A percentile compares a stretch with the other conserved stretches of the same genome.
These are phyloP conservation scores for Apamea sordens DNA, from an alignment of 2,888 invertebrate species.

Conservation along the genomic window DNA sequence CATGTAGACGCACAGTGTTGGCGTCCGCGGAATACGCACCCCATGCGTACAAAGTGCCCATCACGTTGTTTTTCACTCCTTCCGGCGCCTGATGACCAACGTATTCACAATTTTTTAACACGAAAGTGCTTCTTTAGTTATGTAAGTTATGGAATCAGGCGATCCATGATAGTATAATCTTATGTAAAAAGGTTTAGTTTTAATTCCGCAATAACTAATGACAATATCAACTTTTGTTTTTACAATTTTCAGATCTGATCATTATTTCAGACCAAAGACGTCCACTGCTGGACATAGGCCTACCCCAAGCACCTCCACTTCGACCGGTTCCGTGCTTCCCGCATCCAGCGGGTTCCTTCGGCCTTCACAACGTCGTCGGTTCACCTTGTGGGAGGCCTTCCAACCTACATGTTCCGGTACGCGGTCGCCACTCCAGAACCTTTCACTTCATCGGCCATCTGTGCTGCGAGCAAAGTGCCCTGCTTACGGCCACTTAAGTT, in stretches of 20 bases:
- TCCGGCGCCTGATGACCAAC: constrained; percentile 92
- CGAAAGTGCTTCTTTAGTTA: neutral
- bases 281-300: neutral
- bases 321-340: neutral
- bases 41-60: constrained; percentile 94
- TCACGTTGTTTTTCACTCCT: constrained; percentile 92
- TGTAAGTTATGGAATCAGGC: neutral
- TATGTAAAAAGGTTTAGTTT: neutral
- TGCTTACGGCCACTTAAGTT: neutral
- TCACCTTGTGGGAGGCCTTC: neutral
- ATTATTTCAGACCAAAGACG: neutral
- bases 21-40: constrained; percentile 83
- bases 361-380: too few relatives aligned
- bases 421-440: too few relatives aligned
- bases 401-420: too few relatives aligned
- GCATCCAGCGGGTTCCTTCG: too few relatives aligned
- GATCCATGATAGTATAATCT: neutral
- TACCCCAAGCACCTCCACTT: neutral
- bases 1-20: constrained; percentile 87
- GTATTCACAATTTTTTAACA: neutral
- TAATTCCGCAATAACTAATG: neutral
- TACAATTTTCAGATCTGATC: neutral
- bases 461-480: too few relatives aligned
- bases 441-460: too few relatives aligned
- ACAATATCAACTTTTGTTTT: neutral